Conservation (phyloP, 2,113 vertebrate genomes). For the Probosciger aterrimus region DNA sequence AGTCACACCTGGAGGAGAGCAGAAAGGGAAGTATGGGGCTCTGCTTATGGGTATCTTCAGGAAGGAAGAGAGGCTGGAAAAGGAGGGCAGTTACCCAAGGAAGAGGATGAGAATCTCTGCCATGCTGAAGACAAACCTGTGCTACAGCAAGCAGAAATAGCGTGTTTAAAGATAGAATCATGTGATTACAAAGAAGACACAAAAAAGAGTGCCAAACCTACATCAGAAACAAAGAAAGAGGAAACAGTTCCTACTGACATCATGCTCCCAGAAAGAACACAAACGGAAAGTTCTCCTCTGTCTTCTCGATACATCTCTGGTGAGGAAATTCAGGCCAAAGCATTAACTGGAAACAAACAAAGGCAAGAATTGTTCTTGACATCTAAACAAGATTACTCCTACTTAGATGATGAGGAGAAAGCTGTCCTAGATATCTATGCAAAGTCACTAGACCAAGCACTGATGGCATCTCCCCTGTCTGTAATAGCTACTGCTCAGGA, state of each 20-base stretch:
- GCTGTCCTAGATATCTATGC: background rate
- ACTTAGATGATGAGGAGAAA: constrained; percentile 19
- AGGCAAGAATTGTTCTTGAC: background rate
- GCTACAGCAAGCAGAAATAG: constrained; percentile 45
- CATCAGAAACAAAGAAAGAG: constrained; percentile 45
- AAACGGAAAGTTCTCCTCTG: background rate
- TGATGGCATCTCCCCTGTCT: background rate
- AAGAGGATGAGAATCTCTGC: constrained; percentile 7
- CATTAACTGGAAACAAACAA: background rate
- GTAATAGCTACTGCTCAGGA: background rate
- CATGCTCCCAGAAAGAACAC: background rate
- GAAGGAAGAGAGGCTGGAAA: constrained; percentile 2
- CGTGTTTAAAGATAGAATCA: constrained; percentile 64
- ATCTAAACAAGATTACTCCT: constrained; percentile 4
- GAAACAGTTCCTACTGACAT: constrained; percentile 36
- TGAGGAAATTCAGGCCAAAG: background rate
- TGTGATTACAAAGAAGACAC: constrained; percentile 28
- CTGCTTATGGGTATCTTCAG: background rate
- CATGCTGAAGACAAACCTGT: constrained; percentile 40
- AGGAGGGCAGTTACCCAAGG: background rate
- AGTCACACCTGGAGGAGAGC: background rate
- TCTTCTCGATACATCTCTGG: background rate
- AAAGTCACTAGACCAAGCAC: constrained; percentile 14
- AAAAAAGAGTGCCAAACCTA: constrained; percentile 14
- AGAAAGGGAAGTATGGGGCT: background rate